phyloP scores from a whole-genome alignment of 2,113 vertebrate genomes.

The Mormoops blainvillei region DNA sequence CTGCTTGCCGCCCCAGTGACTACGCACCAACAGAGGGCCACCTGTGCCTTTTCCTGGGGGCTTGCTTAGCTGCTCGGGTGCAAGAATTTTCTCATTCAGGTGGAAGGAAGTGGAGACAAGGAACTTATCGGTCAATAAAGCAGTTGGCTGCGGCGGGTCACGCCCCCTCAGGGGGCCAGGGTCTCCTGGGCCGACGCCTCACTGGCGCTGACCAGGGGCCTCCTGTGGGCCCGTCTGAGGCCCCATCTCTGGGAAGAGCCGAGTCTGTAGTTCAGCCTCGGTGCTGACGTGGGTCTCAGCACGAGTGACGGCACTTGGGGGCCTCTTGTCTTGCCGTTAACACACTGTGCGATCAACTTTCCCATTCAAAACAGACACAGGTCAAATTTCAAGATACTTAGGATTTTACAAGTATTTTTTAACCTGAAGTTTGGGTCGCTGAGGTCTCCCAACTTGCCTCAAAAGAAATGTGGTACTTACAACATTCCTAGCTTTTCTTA shows the following conservation, averaged over 20 bases:
- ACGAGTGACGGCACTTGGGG: neutral
- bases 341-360: neutral
- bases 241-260: neutral
- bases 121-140: neutral
- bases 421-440: conserved; percentile 66
- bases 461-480: conserved; percentile 72
- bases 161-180: neutral
- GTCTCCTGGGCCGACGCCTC: neutral
- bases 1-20: neutral
- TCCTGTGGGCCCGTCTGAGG: neutral
- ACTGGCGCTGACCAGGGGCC: neutral
- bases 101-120: neutral
- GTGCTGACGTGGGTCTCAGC: rapidly evolving
- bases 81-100: neutral
- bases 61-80: neutral
- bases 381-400: conserved; percentile 67
- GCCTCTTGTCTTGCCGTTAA: neutral
- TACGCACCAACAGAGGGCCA: neutral
- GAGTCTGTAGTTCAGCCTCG: neutral
- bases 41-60: neutral
- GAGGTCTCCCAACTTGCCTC: conserved; percentile 54
- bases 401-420: conserved; percentile 53
- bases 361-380: conserved; percentile 54
- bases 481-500: conserved; percentile 73
- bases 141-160: neutral